Base-by-base conservation (phyloP, 2,113 vertebrate genomes). In the Lagopus leucura region DNA sequence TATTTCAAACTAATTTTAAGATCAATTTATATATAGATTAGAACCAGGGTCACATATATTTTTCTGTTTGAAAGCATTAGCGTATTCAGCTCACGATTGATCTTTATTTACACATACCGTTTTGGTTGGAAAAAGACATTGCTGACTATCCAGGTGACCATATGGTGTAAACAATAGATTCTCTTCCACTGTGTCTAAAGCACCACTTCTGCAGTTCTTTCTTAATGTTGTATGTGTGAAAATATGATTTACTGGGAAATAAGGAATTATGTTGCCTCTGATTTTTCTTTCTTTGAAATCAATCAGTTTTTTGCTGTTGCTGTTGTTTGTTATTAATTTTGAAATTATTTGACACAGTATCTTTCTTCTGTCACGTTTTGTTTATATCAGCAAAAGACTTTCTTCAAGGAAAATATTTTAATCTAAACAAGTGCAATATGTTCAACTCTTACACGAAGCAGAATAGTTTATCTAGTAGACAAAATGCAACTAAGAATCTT, bases 271-370 rank as follows among this genome's bases (percentile, higher is more conserved):
- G 22, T 42, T 60, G 4, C 11, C 5, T 72, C 36, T 52, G 10
- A 65, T 24, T 76, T 72, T 70, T 45, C 3, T 52, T 27, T 78
- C 24, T 63, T 71, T 82, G 27, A 89, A 80, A 84, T 84, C 7
- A 54, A 3, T 54, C 2, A 58, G 2, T 1, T 2, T 2, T 32
- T 60, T 58, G 2, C 8, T 10, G 38, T 61, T 71, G 5, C 45
- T 71, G n/a, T 16, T 18, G 38, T 77, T 84, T 0, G 43, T 42
- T 89, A 57, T 40, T 67, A 10, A 34, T 60, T 93, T 75, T 48
- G 8, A 70, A 71, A 34, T 48, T 82, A 78, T 54, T 80, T 61
- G 48, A 3, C 12, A 52, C 19, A 30, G 1, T 38, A 30, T 55
- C 13, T 77, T 72, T 80, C 13, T n/a, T 55, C 12, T 9, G 8